Base-by-base conservation (phyloP, 2,888 invertebrate genomes). In the Danaus chrysippus region DNA sequence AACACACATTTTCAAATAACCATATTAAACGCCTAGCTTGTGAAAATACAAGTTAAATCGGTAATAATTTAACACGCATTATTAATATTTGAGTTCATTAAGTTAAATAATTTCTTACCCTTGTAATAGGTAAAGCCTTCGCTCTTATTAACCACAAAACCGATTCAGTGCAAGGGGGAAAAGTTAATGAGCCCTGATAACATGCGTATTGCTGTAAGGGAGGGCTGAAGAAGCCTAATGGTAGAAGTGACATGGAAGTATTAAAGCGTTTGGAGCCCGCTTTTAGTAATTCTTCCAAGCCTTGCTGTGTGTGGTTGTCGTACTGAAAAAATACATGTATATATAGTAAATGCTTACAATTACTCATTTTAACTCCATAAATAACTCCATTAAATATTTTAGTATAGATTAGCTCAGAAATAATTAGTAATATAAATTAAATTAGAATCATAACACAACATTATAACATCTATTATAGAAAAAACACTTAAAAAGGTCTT, bases 121-220 rank as follows among this genome's bases (percentile, higher is more conserved):
- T 76, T 1, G 70, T 71, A 1, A 89, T 74, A 17, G 77, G 69
- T 44, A 87, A 62, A 6, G 81, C 67, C 55, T 70, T 79, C 0
- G 75, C 84, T 57, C 87, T 77, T 2, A 89, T 65, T 1, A 89
- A 59, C 88, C 88, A 89, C 34, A 85, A 59, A 0, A 87, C 85
- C 0, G 82, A 69, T 59, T 88, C 85, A 0, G 81, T 81, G 61
- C 88, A 89, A 0, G 88, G 88, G 1, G 88, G 88, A 0, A 65
- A 52, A 0, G 86, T 78, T 59, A 87, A 57, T 0, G 88, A 89
- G 0, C 88, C 88, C 10, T 87, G 83, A 64, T 89, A 89, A 52
- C 76, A 75, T 0, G 74, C 87, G 56, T 87, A 87, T 56, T 81
- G 74, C 54, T 74, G 75, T 64, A 88, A 79, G 0, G 83, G 81